phyloP scores from a whole-genome alignment of 2,797 vertebrate genomes.

The Pogoniulus pusillus region DNA sequence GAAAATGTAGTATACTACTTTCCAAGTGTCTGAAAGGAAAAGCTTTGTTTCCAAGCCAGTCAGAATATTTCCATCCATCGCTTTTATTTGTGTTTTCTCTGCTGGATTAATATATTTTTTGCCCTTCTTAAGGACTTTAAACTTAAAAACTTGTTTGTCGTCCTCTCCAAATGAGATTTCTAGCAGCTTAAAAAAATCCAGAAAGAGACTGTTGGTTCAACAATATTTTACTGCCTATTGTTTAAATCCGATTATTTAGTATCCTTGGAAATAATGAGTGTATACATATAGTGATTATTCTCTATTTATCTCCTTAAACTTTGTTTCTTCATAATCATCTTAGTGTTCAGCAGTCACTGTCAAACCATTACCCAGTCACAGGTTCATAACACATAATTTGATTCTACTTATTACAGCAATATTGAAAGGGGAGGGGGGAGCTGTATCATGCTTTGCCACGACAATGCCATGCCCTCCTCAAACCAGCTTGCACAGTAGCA shows the following conservation, averaged over 20 bases:
- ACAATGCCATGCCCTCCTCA: slow-evolving; percentile 12
- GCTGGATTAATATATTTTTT: not conserved
- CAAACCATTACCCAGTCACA: slow-evolving; percentile 15
- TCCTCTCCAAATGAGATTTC: not conserved
- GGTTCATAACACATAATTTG: slow-evolving; percentile 12
- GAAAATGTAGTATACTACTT: not conserved
- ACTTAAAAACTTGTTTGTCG: not conserved
- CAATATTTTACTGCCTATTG: not conserved
- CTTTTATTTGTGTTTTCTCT: not conserved
- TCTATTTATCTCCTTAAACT: slow-evolving; percentile 13
- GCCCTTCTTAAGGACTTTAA: not conserved
- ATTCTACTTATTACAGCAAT: slow-evolving; percentile 34
- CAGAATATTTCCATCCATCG: not conserved
- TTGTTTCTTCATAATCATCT: not conserved
- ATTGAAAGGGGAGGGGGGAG: not conserved
- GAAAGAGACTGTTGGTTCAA: not conserved
- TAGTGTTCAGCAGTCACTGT: not conserved
- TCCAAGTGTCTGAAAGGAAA: not conserved
- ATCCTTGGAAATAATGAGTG: not conserved
- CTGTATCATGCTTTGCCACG: not conserved
- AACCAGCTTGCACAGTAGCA: not conserved
- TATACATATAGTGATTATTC: not conserved
- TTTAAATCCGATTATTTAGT: slow-evolving; percentile 39
- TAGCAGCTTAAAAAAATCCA: not conserved
- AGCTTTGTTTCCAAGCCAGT: not conserved